A percentile compares a stretch with the other conserved stretches of the same genome.
These are phyloP conservation scores for Clinocottus analis DNA, from an alignment of 2,113 vertebrate species.

Conservation along the genomic window DNA sequence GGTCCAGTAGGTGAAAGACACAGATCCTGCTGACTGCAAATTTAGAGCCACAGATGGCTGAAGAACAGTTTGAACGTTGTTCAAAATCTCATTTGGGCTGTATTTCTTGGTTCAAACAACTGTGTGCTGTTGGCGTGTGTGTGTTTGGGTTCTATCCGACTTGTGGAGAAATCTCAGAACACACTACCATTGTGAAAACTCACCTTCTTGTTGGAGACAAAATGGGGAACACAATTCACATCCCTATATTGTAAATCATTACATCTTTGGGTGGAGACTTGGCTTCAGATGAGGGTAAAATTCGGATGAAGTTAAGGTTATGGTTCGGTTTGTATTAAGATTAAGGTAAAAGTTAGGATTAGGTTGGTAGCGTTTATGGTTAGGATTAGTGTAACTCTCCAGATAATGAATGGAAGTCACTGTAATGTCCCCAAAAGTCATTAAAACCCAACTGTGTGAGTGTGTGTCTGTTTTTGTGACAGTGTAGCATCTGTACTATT, in stretches of 20 bases:
- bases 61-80: slow-evolving; percentile 62
- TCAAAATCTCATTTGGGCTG: slow-evolving; percentile 58
- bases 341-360: not conserved
- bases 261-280: not conserved
- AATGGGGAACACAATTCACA: not conserved
- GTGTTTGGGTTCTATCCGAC: slow-evolving; percentile 1
- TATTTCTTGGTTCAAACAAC: slow-evolving; percentile 44
- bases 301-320: not conserved
- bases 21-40: slow-evolving; percentile 63
- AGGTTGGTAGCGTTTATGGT: not conserved
- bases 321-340: not conserved
- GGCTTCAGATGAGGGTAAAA: not conserved
- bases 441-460: no score
- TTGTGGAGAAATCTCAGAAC: not conserved
- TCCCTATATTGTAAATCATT: not conserved
- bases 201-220: not conserved
- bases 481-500: not conserved
- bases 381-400: no score
- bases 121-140: not conserved
- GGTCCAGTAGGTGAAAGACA: slow-evolving; percentile 52
- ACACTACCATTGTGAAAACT: not conserved
- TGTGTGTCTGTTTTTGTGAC: no score
- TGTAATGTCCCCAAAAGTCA: no score
- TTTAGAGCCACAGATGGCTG: slow-evolving; percentile 70
- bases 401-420: no score